Conservation (phyloP, 2,888 invertebrate species). For the Thecocarcelia acutangulata region DNA sequence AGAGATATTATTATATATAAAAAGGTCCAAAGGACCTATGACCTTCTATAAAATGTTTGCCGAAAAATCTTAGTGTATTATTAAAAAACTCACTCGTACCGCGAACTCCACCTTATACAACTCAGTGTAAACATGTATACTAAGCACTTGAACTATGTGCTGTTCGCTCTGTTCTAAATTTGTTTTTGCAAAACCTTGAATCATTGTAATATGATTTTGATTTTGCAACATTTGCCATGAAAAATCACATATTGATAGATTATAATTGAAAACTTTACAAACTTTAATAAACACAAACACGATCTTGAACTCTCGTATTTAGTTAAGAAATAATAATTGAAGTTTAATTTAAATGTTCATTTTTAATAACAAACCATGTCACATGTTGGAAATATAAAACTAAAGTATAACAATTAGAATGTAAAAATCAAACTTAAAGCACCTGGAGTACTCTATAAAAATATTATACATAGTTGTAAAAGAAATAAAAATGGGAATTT, state of each 20-base stretch:
- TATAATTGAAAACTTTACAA: neutral
- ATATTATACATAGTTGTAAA: too few species aligned
- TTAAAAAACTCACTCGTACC: too few species aligned
- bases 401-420: neutral
- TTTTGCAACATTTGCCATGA: slow-evolving; percentile 3
- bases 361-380: slow-evolving; percentile 32
- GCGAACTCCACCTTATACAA: too few species aligned
- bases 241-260: slow-evolving; percentile 8
- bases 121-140: too few species aligned
- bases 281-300: neutral
- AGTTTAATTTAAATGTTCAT: slow-evolving; percentile 10
- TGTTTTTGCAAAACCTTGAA: neutral
- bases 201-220: neutral
- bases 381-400: neutral
- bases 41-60: too few species aligned
- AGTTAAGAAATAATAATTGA: neutral
- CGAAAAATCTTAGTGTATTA: too few species aligned
- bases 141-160: too few species aligned
- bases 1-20: too few species aligned
- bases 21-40: too few species aligned
- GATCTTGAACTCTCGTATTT: slow-evolving; percentile 53
- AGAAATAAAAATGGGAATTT: too few species aligned
- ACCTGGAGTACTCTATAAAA: too few species aligned
- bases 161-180: neutral
- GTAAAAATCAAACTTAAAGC: neutral